Evolutionary conservation across 2,888 invertebrate genomes (phyloP), one percentile per base, ranked within the genome.

Genomic region (Hypercompe scribonia): DNA sequence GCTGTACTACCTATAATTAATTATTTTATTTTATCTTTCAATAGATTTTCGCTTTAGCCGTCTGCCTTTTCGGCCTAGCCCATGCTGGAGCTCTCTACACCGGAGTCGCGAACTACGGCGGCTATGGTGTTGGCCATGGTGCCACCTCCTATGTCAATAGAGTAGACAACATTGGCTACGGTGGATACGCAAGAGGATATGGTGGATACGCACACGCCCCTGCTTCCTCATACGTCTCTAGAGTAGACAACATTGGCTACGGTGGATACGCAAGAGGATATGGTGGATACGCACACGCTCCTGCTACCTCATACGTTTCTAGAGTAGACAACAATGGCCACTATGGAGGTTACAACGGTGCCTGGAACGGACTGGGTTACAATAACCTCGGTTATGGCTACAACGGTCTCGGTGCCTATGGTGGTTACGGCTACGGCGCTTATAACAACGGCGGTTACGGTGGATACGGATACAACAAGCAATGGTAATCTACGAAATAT

Each of bases 51-150:
- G 82, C 88, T 67, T 66, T 89, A 24, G 82, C 90, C 39, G 84
- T 84, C 58, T 90, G 90, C 87, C 84, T 91, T 5, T 85, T 92
- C 67, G 91, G 91, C 74, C 70, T 91, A 42, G 87, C 89, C 73
- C 84, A 71, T 33, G 91, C 91, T 67, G 89, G 91, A 70, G 87
- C 76, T 15, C 73, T 90, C 2, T 76, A 82, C 28, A 85, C 74
- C 68, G 78, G 76, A 67, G 82, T 83, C 28, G 72, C 72, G 42
- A 71, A 72, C 34, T 68, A 72, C 18, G 72, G 78, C n/a, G 80
- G 72, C 58, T 75, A 72, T 54, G 72, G 73, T 28, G 42, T 21
- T 0, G 77, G 78, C 0, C 81, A 78, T 65, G 68, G 72, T 33
- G 46, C 46, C 46, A 46, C 46, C 21, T 46, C 46, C 21, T 46